Percentiles rank a stretch among this genome's conserved stretches.
Conservation (phyloP, 2,888 invertebrate genomes). For the Apantesis nais region DNA sequence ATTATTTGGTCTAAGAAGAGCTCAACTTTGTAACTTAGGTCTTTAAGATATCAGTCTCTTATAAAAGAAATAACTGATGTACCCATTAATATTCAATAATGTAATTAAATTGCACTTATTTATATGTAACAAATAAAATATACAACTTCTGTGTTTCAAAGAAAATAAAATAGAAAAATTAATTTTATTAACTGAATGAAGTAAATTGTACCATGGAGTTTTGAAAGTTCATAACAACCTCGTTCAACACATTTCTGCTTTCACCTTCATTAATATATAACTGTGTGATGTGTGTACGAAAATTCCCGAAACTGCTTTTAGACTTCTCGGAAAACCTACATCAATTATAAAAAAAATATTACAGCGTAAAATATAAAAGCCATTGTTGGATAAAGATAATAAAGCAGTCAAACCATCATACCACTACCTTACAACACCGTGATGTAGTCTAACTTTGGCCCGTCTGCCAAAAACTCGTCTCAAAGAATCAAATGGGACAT, state of each 20-base stretch:
- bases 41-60: too few species aligned
- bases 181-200: background rate
- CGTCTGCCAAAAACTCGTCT: conserved; percentile 61
- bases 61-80: too few species aligned
- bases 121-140: too few species aligned
- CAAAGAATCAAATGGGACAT: conserved; percentile 62
- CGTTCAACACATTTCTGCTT: too few species aligned
- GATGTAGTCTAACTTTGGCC: conserved; percentile 41
- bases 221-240: background rate
- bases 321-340: background rate
- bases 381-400: conserved; percentile 8
- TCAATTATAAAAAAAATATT: background rate
- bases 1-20: too few species aligned
- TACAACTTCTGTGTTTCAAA: too few species aligned
- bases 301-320: background rate
- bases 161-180: too few species aligned
- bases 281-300: background rate
- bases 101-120: too few species aligned
- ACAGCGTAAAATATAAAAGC: background rate
- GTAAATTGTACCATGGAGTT: background rate
- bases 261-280: background rate
- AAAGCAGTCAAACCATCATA: conserved; percentile 10
- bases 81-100: too few species aligned
- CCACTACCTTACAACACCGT: conserved; percentile 12
- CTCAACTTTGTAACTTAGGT: too few species aligned